Percentiles rank a stretch among this genome's conserved stretches.
phyloP scores from a whole-genome alignment of 2,888 invertebrate genomes.

The Acanthosepion lycidas region DNA sequence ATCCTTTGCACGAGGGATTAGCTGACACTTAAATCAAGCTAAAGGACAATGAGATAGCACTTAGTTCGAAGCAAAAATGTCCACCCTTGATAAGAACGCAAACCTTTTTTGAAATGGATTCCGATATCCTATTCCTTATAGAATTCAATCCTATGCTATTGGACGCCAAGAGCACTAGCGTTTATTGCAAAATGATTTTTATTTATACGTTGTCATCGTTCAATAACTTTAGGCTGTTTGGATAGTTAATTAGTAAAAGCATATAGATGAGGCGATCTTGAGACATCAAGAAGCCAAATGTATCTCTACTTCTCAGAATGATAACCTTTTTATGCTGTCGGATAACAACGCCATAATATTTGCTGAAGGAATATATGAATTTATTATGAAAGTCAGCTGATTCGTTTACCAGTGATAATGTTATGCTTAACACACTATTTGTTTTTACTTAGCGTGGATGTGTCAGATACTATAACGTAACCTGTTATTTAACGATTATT shows the following conservation, averaged over 20 bases:
- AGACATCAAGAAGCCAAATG: background rate
- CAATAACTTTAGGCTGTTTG: background rate
- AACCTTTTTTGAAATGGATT: background rate
- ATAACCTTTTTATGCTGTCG: background rate
- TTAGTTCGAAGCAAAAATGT: too few relatives aligned
- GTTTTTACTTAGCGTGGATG: too few relatives aligned
- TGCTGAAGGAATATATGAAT: too few relatives aligned
- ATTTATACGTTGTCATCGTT: background rate
- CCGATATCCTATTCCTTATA: background rate
- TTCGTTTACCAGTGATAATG: too few relatives aligned
- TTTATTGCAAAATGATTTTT: background rate
- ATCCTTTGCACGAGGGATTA: background rate
- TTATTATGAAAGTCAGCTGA: too few relatives aligned
- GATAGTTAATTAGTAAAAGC: background rate
- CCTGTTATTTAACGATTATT: too few relatives aligned
- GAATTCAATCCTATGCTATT: background rate
- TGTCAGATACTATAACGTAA: too few relatives aligned
- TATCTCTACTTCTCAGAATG: background rate
- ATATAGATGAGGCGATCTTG: background rate
- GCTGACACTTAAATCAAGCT: background rate
- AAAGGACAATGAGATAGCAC: background rate
- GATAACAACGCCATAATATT: too few relatives aligned
- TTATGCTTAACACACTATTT: too few relatives aligned
- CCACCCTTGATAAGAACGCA: background rate
- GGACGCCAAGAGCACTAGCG: background rate